Evolutionary conservation across 2,888 invertebrate genomes (phyloP), one percentile per base, ranked within the genome.

Genomic region (Drosophila colorata): DNA sequence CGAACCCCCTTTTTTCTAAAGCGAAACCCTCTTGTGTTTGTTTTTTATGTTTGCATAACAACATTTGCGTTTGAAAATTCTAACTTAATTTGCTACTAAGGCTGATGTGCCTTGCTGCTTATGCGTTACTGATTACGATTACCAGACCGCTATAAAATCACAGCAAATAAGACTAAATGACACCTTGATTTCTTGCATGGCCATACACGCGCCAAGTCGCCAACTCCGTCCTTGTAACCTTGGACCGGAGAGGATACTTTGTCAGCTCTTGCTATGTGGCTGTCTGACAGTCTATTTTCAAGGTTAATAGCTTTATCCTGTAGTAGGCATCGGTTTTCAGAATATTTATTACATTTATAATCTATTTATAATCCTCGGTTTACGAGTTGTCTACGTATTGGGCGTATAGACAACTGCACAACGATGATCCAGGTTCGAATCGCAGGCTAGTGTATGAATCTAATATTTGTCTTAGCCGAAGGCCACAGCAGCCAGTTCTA

Each of bases 61-160:
- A 20, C 46, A 51, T 63, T 59, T 57, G 41, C 53, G 43, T 60
- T 77, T 58, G 51, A 35, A 60, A 53, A 60, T 64, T 53, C 70
- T 59, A 63, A 63, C 70, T 77, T 35, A 60, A 67, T 74, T 70
- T 70, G 41, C 67, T 28, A 47, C 35, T 58, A 66, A 55, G 69
- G 55, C 44, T 46, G 53, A n/a, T 51, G 25, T 47, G 28, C 16
- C 67, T 63, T 61, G 59, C 59, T 74, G 58, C 52, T 35, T 38
- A 8, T 44, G 38, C 33, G 2, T n/a, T 28, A 18, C 14, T 16
- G 31, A 23, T 40, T 28, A 9, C 23, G 23, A 35, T 48, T 51
- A 9, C 53, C n/a, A 11, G 9, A 4, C 11, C 11, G 16, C 13
- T 37, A n/a, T 46, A 7, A 78, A 70, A 69, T 58, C 52, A 63